Percentiles rank a stretch among this genome's conserved stretches.
phyloP scores from a whole-genome alignment of 1,140 invertebrate genomes.

The Aphidius ervi region DNA sequence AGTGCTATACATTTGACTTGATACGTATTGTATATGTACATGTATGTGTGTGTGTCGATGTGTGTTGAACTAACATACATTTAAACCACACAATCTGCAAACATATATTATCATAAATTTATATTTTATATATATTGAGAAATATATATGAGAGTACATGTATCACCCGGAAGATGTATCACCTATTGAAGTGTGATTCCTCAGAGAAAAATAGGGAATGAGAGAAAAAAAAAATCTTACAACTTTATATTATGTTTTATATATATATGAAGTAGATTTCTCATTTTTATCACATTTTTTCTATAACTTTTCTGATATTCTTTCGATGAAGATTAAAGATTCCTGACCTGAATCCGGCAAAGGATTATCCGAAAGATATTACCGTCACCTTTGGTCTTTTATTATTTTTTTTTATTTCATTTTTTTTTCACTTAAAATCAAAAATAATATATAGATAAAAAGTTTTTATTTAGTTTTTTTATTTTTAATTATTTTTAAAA shows the following conservation, averaged over 20 bases:
- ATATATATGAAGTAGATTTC: neutral
- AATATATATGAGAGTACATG: neutral
- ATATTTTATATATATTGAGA: neutral
- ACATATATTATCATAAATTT: neutral
- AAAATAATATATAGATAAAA: neutral
- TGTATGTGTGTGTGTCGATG: neutral
- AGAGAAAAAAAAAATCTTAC: neutral
- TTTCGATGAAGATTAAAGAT: conserved; percentile 34
- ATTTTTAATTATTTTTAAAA: too few species aligned
- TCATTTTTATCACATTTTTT: conserved; percentile 3
- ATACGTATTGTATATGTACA: neutral
- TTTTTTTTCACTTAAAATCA: neutral
- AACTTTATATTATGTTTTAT: neutral
- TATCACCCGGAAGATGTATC: too few species aligned
- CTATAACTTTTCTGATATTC: conserved; percentile 11
- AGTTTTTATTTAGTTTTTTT: neutral
- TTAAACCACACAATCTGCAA: too few species aligned
- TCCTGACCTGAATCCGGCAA: conserved; percentile 37
- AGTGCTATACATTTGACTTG: neutral
- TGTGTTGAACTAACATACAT: neutral
- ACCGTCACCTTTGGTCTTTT: conserved; percentile 28
- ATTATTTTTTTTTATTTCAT: neutral
- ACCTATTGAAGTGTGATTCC: conserved; percentile 7
- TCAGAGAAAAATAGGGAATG: neutral
- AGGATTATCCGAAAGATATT: conserved; percentile 42